Evolutionary conservation across 92 coral and sea anemone genomes (phyloP).

Genomic region (Anthopleura xanthogrammica): DNA sequence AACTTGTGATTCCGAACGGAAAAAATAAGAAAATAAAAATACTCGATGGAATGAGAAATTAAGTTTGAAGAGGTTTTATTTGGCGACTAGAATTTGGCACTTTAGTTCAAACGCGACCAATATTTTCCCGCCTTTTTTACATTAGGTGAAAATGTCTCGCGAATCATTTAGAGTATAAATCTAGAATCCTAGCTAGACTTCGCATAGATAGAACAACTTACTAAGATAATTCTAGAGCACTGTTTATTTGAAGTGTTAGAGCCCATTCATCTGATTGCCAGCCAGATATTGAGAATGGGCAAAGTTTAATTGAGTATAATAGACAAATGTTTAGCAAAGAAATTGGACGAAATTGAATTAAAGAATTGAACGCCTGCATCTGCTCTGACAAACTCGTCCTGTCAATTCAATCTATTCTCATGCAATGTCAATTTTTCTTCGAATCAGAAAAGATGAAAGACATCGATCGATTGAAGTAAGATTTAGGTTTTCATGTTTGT

Average conservation of each 20-base stretch:
- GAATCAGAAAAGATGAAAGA: neutral
- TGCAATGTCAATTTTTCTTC: neutral
- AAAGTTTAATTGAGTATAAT: constrained; percentile 36
- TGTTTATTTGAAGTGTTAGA: constrained; percentile 37
- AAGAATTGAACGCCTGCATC: neutral
- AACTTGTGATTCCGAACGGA: too few relatives aligned
- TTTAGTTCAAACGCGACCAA: neutral
- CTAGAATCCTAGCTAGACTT: neutral
- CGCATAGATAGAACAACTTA: constrained; percentile 18
- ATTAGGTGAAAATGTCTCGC: neutral
- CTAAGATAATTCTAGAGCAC: neutral
- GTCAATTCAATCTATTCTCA: neutral
- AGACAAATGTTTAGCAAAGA: constrained; percentile 17
- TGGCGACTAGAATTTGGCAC: neutral
- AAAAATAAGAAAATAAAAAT: neutral
- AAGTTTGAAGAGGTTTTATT: neutral
- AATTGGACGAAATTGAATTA: constrained; percentile 38
- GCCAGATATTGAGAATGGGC: constrained; percentile 16
- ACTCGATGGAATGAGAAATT: neutral
- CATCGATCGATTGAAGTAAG: neutral
- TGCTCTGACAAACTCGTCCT: constrained; percentile 2
- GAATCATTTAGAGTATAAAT: neutral
- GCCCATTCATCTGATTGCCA: constrained; percentile 13
- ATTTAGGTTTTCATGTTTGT: too few relatives aligned
- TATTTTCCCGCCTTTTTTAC: neutral